A percentile compares a stretch with the other conserved stretches of the same genome.
phyloP scores from a whole-genome alignment of 92 coral and sea anemone genomes.

The Epizoanthus ramosus region DNA sequence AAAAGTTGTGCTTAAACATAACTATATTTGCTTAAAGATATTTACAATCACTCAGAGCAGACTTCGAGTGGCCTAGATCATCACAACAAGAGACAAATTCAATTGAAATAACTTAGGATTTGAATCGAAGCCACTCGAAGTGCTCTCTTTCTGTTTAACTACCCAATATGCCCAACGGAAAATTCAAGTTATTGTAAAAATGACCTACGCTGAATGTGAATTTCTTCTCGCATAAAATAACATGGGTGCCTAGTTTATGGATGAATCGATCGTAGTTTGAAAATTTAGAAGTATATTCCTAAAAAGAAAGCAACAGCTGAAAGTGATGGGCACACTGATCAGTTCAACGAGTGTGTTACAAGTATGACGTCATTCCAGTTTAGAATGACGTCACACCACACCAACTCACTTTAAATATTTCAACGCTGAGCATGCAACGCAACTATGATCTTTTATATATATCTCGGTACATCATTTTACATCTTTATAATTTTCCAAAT shows the following conservation, averaged over 20 bases:
- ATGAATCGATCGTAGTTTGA: not conserved
- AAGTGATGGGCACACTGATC: not conserved
- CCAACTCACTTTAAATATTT: too few relatives aligned
- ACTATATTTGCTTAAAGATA: too few relatives aligned
- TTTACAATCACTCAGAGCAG: too few relatives aligned
- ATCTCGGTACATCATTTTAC: too few relatives aligned
- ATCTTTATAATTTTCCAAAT: too few relatives aligned
- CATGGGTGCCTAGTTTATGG: not conserved
- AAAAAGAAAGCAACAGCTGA: not conserved
- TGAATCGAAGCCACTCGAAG: too few relatives aligned
- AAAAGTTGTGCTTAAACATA: too few relatives aligned
- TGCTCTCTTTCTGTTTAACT: not conserved
- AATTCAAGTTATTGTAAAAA: constrained; percentile 1
- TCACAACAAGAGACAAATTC: too few relatives aligned
- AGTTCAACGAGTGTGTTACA: not conserved
- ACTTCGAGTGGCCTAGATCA: too few relatives aligned
- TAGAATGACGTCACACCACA: too few relatives aligned
- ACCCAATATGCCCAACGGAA: constrained; percentile 10
- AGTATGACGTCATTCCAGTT: constrained; percentile 8
- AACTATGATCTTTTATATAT: constrained; percentile 4
- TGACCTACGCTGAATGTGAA: not conserved
- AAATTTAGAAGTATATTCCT: not conserved
- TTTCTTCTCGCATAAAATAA: not conserved
- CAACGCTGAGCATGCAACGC: not conserved
- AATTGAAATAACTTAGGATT: too few relatives aligned